These are phyloP conservation scores for Anastrepha obliqua DNA, from an alignment of 1,140 invertebrate species.

Conservation along the genomic window DNA sequence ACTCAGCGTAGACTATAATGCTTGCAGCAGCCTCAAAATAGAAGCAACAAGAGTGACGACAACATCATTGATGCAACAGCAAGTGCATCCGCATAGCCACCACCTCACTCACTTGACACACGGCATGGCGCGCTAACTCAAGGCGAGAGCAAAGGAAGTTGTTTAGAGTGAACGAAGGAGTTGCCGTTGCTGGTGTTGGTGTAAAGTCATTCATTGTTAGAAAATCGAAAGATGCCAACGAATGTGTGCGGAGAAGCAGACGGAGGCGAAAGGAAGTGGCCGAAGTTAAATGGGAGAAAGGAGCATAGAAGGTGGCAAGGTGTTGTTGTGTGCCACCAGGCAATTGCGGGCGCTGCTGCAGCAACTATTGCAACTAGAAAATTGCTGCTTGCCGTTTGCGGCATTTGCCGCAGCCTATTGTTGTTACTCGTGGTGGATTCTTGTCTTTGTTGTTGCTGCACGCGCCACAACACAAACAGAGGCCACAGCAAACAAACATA, in stretches of 20 bases:
- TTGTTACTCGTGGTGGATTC: neutral
- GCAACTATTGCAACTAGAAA: slow-evolving; percentile 12
- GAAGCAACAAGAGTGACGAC: slow-evolving; percentile 39
- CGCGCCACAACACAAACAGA: neutral
- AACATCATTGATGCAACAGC: slow-evolving; percentile 40
- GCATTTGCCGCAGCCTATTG: neutral
- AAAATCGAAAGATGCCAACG: slow-evolving; percentile 26
- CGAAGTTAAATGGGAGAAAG: neutral
- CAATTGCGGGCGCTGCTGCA: neutral
- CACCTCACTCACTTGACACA: neutral
- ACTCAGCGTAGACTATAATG: slow-evolving; percentile 8
- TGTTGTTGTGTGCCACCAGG: neutral
- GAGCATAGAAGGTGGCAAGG: slow-evolving; percentile 31
- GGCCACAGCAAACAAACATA: slow-evolving; percentile 15
- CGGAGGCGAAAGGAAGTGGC: neutral
- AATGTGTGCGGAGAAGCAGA: neutral
- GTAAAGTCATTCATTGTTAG: slow-evolving; percentile 48
- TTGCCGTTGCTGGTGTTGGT: neutral
- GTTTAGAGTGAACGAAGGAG: neutral
- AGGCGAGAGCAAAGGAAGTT: neutral
- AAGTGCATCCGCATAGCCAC: neutral
- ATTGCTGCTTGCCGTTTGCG: slow-evolving; percentile 1
- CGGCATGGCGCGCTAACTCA: neutral
- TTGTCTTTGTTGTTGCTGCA: neutral
- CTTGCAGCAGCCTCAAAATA: neutral